Percentiles rank a stretch among this genome's conserved stretches.
Conservation (phyloP, 1,140 invertebrate species). For the Drosophila repleta region DNA sequence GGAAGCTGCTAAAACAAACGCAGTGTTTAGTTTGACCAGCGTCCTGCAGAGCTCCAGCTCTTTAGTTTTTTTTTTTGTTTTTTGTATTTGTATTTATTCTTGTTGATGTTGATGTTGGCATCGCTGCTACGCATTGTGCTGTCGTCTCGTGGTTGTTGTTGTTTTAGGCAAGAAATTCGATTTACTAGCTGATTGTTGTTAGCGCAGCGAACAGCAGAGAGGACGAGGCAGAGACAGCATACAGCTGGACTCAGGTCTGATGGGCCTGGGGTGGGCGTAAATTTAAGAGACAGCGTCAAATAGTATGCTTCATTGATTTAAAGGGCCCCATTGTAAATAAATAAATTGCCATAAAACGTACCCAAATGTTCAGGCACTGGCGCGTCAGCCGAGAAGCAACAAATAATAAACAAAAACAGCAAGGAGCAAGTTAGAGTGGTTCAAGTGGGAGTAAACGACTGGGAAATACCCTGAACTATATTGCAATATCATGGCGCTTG, state of each 20-base stretch:
- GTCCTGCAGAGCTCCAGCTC: constrained; percentile 35
- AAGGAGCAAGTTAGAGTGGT: neutral
- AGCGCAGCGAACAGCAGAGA: constrained; percentile 53
- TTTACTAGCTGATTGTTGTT: constrained; percentile 80
- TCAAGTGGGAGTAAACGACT: no score
- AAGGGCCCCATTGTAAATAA: constrained; percentile 77
- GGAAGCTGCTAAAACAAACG: constrained; percentile 82
- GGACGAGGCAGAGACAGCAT: constrained; percentile 11
- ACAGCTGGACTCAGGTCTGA: constrained; percentile 1
- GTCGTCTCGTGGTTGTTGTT: constrained; percentile 56
- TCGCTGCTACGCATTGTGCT: constrained; percentile 51
- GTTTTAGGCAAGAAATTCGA: constrained; percentile 80
- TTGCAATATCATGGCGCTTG: no score
- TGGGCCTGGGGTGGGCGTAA: constrained; percentile 44
- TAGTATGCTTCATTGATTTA: constrained; percentile 79
- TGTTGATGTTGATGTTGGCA: constrained; percentile 45
- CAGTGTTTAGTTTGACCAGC: constrained; percentile 69
- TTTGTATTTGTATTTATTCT: constrained; percentile 73
- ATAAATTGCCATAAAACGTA: constrained; percentile 77
- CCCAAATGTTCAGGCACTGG: constrained; percentile 4
- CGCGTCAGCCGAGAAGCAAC: constrained; percentile 61
- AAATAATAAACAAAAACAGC: constrained; percentile 49
- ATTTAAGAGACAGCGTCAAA: constrained; percentile 74
- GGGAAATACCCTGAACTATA: no score
- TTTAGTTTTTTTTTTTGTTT: constrained; percentile 9